Percentiles rank a stretch among this genome's conserved stretches.
Evolutionary conservation across 30 jellyfish, hydroid and myxozoan genomes (phyloP).

Genomic region (Catostylus mosaicus): DNA sequence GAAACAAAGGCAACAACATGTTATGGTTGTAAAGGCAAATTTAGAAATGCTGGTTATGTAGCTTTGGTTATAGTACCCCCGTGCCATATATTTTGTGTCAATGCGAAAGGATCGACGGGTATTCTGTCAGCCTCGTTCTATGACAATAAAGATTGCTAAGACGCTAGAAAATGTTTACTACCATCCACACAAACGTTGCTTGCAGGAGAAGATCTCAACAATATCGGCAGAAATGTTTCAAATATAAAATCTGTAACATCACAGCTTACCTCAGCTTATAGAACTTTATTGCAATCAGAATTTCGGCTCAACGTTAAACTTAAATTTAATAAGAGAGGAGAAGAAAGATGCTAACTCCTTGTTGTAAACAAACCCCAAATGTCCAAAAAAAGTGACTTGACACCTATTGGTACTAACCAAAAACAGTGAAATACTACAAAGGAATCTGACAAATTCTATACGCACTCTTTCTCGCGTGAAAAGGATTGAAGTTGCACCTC

Average conservation of each 20-base stretch:
- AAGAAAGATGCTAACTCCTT: too few species aligned
- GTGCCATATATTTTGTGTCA: neutral
- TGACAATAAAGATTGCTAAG: constrained; percentile 3
- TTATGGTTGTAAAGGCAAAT: constrained; percentile 4
- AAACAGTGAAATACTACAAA: too few species aligned
- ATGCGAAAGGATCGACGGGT: constrained; percentile 5
- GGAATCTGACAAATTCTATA: too few species aligned
- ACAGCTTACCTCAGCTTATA: neutral
- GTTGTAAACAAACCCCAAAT: too few species aligned
- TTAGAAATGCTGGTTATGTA: neutral
- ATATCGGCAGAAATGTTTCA: neutral
- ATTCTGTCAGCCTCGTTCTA: neutral
- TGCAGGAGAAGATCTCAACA: neutral
- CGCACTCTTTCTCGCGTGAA: too few species aligned
- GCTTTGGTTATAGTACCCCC: neutral
- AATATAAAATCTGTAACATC: neutral
- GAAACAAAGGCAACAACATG: constrained; percentile 11
- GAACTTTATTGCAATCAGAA: neutral
- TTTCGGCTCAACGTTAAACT: neutral
- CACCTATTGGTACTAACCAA: too few species aligned
- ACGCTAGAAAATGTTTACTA: constrained; percentile 8
- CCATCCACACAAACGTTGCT: neutral
- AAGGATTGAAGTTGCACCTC: too few species aligned
- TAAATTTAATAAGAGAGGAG: too few species aligned
- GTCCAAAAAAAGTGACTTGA: too few species aligned